Evolutionary conservation across 2,888 invertebrate species (phyloP).

Genomic region (Papilio demoleus): DNA sequence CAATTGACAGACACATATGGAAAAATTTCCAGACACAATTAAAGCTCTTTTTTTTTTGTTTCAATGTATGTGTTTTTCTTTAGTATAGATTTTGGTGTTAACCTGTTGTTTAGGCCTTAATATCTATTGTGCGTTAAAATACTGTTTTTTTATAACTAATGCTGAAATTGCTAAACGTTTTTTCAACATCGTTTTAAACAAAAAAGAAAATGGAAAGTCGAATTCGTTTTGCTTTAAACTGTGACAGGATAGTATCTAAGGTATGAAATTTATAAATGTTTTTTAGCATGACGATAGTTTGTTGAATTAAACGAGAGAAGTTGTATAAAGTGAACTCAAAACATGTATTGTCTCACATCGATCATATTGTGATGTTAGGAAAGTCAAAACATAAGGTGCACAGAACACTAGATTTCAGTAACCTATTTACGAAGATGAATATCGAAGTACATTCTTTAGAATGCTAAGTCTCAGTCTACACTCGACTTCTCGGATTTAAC

Average conservation of each 20-base stretch:
- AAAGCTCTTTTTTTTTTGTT: too few species aligned
- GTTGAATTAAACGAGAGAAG: slow-evolving; percentile 3
- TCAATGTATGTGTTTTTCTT: too few species aligned
- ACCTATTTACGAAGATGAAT: background rate
- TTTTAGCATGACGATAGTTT: background rate
- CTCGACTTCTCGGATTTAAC: too few species aligned
- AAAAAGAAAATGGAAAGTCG: background rate
- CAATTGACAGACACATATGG: background rate
- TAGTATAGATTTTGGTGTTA: too few species aligned
- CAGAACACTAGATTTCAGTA: background rate
- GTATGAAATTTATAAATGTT: slow-evolving; percentile 5
- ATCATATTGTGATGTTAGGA: slow-evolving; percentile 17
- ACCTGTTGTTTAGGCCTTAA: background rate
- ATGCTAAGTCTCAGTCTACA: background rate
- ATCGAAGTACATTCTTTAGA: background rate
- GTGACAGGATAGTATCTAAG: background rate
- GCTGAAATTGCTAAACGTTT: background rate
- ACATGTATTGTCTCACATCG: slow-evolving; percentile 14
- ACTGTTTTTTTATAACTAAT: background rate
- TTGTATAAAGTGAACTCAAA: slow-evolving; percentile 14
- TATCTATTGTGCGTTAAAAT: background rate
- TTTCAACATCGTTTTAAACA: background rate
- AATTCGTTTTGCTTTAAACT: background rate
- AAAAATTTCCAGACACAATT: too few species aligned
- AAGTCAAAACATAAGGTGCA: slow-evolving; percentile 8